Evolutionary conservation across 2,888 invertebrate species (phyloP), one percentile per base, ranked within the genome.

Genomic region (Aphodius granarius): DNA sequence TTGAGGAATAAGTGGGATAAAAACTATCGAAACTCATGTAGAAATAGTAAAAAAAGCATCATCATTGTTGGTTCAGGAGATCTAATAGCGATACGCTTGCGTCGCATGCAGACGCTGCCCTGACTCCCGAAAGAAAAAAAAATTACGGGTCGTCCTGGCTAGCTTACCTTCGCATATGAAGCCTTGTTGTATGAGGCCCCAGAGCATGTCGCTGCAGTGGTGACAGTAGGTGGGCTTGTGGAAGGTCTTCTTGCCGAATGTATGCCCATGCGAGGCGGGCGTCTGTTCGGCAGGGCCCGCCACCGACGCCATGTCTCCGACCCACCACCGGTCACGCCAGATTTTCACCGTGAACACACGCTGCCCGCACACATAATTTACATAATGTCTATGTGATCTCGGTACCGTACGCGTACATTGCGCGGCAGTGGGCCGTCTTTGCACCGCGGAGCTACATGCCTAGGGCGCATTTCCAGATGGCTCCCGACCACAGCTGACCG

Each of bases 171-270:
- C 99, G 92, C 99, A 99, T 89, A 97, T 96, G 92, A 96, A 98
- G 90, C 99, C 99, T 91, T 98, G 98, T 89, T 98, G 97, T 89
- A 99, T 97, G 90, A 99, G 94, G 89, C 99, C 98, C 99, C 99
- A 99, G 87, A 99, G 94, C 93, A 98, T 95, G 90, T 99, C 99
- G 89, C 98, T 97, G 92, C 99, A 99, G 91, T 98, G 98, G 91
- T 99, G 99, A 92, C 99, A 99, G 92, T 98, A 98, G 86, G 98
- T 97, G 89, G 98, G 99, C 92, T 98, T 98, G 92, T 99, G 99
- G 93, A 99, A 99, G 90, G 98, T 98, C 92, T 98, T 99, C 94
- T 98, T 99, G 90, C 94, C 94, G 94, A 99, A 99, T 92, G 95
- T 97, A 93, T 99, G 99, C 87, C 97, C 97, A 90, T 94, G 89